A percentile compares a stretch with the other conserved stretches of the same genome.
Conservation (phyloP, 1,140 invertebrate genomes). For the Zaprionus kolodkinae region DNA sequence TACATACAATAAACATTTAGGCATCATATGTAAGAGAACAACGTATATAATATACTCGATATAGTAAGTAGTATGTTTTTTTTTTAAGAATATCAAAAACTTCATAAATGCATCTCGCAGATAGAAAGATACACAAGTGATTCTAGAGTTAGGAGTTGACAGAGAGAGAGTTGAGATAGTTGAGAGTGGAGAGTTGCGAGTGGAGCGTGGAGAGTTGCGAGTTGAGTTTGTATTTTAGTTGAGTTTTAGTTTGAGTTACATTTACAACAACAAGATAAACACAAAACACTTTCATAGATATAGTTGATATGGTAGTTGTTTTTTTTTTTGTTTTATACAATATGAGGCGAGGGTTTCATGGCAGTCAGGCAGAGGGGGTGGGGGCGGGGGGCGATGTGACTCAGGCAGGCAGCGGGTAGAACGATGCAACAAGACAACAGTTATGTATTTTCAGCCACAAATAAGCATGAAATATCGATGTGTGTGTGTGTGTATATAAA, state of each 20-base stretch:
- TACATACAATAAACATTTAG: constrained; percentile 82
- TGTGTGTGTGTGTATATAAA: constrained; percentile 1
- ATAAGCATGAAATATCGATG: constrained; percentile 39
- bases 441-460: constrained; percentile 25
- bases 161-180: background rate
- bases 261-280: constrained; percentile 30
- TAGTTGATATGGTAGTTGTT: background rate
- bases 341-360: constrained; percentile 22
- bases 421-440: constrained; percentile 45
- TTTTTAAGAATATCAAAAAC: constrained; percentile 20
- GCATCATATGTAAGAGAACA: constrained; percentile 59
- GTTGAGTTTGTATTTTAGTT: background rate
- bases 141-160: constrained; percentile 31
- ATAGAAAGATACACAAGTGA: constrained; percentile 26
- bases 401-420: constrained; percentile 43
- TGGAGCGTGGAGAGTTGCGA: constrained; percentile 1
- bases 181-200: constrained; percentile 16
- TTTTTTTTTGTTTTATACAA: constrained; percentile 25
- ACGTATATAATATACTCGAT: constrained; percentile 20
- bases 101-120: constrained; percentile 20
- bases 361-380: background rate
- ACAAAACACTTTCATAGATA: constrained; percentile 39
- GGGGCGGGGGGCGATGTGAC: background rate
- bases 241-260: constrained; percentile 21
- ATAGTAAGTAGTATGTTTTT: background rate